phyloP scores from a whole-genome alignment of 2,113 vertebrate genomes.

The Psittacus erithacus region DNA sequence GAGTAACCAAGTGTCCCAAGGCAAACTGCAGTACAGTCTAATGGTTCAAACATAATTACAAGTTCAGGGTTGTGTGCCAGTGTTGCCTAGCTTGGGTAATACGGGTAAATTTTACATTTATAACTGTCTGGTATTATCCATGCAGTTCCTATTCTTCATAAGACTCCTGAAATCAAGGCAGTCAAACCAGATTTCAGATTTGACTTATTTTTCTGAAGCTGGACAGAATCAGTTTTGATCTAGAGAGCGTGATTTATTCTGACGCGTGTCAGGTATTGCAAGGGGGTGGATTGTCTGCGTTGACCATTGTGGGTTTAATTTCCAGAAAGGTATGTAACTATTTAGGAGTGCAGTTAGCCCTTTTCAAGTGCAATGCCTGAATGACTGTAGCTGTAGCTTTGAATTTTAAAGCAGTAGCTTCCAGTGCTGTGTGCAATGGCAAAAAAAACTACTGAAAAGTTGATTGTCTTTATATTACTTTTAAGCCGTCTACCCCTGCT shows the following conservation, averaged over 20 bases:
- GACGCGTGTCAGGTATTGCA: background rate
- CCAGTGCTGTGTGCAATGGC: fast-evolving
- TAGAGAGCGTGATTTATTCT: fast-evolving
- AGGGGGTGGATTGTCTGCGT: background rate
- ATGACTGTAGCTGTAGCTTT: background rate
- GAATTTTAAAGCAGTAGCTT: background rate
- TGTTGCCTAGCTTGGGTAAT: background rate
- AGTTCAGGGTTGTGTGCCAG: background rate
- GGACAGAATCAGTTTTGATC: background rate
- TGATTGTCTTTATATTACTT: background rate
- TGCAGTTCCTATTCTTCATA: background rate
- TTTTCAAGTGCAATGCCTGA: background rate
- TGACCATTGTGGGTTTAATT: background rate
- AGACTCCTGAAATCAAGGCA: background rate
- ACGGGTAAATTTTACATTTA: background rate
- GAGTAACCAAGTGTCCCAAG: background rate
- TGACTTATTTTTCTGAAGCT: background rate
- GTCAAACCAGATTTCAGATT: background rate
- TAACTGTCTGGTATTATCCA: background rate
- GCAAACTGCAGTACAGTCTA: background rate
- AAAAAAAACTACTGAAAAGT: background rate
- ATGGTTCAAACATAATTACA: background rate
- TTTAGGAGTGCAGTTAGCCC: background rate
- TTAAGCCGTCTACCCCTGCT: background rate
- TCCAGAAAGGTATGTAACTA: background rate